phyloP scores from a whole-genome alignment of 2,113 vertebrate species.

The Rhea americana region DNA sequence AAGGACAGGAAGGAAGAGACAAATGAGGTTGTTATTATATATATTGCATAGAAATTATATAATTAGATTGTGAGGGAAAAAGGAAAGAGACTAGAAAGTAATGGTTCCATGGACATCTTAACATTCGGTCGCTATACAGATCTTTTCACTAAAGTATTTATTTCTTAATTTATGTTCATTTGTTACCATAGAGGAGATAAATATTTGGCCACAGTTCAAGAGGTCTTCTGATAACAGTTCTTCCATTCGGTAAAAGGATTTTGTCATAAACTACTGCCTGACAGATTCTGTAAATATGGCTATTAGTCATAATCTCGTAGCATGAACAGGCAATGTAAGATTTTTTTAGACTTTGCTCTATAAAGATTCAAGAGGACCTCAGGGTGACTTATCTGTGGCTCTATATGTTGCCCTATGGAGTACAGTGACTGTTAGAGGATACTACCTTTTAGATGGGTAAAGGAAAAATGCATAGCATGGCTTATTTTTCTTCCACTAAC shows the following conservation, averaged over 20 bases:
- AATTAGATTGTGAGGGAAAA: background rate
- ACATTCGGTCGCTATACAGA: background rate
- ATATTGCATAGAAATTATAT: background rate
- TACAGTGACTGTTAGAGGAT: background rate
- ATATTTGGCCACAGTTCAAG: background rate
- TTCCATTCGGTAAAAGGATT: background rate
- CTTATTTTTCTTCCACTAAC: background rate
- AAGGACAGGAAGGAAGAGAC: background rate
- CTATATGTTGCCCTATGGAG: background rate
- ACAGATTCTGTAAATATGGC: background rate
- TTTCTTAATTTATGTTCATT: background rate
- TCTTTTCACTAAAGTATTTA: background rate
- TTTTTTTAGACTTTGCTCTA: background rate
- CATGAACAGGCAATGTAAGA: background rate
- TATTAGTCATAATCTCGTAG: background rate
- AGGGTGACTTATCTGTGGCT: background rate
- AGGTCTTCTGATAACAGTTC: background rate
- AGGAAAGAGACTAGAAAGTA: background rate
- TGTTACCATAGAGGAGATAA: background rate
- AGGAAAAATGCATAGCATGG: background rate
- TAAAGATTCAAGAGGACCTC: background rate
- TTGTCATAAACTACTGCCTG: background rate
- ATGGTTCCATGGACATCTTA: background rate
- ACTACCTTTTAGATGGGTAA: background rate
- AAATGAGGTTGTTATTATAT: background rate